These are phyloP conservation scores for Nebria brevicollis DNA, from an alignment of 2,888 invertebrate species.

Conservation along the genomic window DNA sequence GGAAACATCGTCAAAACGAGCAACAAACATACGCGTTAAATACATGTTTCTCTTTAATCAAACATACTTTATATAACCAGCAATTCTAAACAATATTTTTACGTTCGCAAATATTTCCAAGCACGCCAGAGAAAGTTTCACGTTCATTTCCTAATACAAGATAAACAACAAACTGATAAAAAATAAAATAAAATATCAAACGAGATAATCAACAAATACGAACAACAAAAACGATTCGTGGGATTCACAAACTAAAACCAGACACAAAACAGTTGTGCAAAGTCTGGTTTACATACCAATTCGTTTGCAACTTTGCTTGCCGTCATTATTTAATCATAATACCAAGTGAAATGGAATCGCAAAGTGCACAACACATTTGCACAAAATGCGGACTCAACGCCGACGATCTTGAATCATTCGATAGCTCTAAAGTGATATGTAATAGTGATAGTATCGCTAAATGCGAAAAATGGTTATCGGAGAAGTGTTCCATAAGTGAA, in stretches of 20 bases:
- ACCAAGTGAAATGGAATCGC: not conserved
- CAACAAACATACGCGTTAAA: not conserved
- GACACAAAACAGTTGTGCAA: not conserved
- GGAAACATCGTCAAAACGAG: not conserved
- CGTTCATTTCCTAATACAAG: not conserved
- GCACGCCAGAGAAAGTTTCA: not conserved
- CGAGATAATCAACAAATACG: not conserved
- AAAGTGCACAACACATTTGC: not conserved
- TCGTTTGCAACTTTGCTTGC: not conserved
- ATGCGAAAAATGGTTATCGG: slow-evolving; percentile 9
- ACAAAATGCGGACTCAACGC: not conserved
- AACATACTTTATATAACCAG: not conserved
- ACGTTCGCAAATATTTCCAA: not conserved
- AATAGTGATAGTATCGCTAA: slow-evolving; percentile 9
- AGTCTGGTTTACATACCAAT: not conserved
- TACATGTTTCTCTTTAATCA: not conserved
- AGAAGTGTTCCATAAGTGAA: slow-evolving; percentile 6
- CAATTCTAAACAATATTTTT: not conserved
- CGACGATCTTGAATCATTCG: not conserved
- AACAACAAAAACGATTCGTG: not conserved
- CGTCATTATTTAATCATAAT: not conserved
- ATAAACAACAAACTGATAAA: not conserved
- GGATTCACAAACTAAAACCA: not conserved
- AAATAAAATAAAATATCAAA: not conserved
- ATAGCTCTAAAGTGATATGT: slow-evolving; percentile 2